A percentile compares a stretch with the other conserved stretches of the same genome.
Evolutionary conservation across 2,888 invertebrate genomes (phyloP).

Genomic region (Eueremaeus valkanovi): DNA sequence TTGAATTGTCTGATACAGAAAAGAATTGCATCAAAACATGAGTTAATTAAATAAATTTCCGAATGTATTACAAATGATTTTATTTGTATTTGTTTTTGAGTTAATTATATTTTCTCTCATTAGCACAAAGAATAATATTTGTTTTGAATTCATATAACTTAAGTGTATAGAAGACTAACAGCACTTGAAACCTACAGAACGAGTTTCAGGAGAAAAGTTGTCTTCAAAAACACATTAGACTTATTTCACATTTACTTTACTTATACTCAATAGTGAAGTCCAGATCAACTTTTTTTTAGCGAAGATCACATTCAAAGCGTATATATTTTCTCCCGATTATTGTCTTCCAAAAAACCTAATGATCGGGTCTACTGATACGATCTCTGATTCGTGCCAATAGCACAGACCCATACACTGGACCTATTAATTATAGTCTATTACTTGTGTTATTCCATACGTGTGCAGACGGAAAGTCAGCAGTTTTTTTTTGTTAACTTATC

Average conservation of each 20-base stretch:
- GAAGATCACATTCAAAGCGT: no score
- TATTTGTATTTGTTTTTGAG: no score
- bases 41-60: no score
- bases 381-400: slow-evolving; percentile 11
- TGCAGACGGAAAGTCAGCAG: not conserved
- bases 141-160: no score
- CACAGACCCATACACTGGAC: not conserved
- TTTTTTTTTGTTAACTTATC: not conserved
- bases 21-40: no score
- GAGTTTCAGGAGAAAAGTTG: not conserved
- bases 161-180: not conserved
- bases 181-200: not conserved
- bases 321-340: slow-evolving; percentile 11
- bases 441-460: not conserved
- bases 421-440: slow-evolving; percentile 9
- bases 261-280: not conserved
- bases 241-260: not conserved
- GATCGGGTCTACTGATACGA: not conserved
- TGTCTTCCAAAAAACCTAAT: slow-evolving; percentile 4
- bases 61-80: no score
- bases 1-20: no score
- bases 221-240: not conserved
- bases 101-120: no score
- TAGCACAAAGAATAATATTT: no score
- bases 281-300: not conserved